Evolutionary conservation across 2,797 vertebrate species (phyloP), one percentile per base, ranked within the genome.

Genomic region (Sandelia bainsii): DNA sequence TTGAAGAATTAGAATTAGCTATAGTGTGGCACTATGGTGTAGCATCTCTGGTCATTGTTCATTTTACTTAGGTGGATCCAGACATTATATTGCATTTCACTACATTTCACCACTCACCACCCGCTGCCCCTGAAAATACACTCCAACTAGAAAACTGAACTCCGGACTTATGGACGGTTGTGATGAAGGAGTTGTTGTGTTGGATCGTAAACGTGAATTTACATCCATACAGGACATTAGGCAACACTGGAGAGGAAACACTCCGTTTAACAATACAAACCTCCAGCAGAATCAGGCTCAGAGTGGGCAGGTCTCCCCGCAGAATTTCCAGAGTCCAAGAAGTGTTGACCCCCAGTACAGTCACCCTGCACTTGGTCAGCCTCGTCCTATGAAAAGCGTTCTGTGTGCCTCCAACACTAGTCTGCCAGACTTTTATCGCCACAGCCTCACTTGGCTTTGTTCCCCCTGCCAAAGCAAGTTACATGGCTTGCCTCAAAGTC

Each of bases 381-480:
- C 3, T 23, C 78, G 78, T 71, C 67, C 69, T 79, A 82, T 83
- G 75, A 87, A 88, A 86, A 84, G 50, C 14, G 23, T 68, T 74
- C 56, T 71, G 72, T 87, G 86, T 85, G 80, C 75, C 69, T 74
- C 56, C 13, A 77, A 86, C 72, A 72, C 79, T 56, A 4, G 49
- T 72, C 82, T 87, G 82, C 87, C 77, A 92, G 83, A 85, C 81
- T 86, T 82, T 91, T 87, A 89, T 79, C 57, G 32, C 72, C 44
- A 75, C 71, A 77, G 82, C 85, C 63, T 42, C 59, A 42, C 68
- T 76, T 81, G 17, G 81, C 81, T 90, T 87, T 90, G 80, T 87
- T 85, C 78, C 66, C 57, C 59, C 77, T 87, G 91, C 87, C 89
- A 92, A 77, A 82, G 68, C 73, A 72, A 85, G 86, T 90, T 89